Evolutionary conservation across 2,797 vertebrate genomes (phyloP), one percentile per base, ranked within the genome.

Genomic region (Lacerta viridis): DNA sequence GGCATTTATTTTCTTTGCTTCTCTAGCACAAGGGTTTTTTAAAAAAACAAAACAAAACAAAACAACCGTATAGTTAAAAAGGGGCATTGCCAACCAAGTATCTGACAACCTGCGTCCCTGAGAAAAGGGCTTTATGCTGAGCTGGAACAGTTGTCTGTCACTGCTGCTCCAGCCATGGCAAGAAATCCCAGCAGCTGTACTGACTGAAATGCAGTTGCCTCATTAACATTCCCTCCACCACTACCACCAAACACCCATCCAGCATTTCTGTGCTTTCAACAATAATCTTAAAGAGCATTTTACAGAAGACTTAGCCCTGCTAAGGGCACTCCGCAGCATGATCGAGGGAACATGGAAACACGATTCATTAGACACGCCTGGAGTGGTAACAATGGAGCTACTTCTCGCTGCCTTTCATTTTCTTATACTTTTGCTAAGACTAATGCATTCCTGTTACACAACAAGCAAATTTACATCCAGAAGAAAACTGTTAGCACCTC

Each of bases 321-420:
- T 85, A 18, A 93, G 92, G 95, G 94, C 94, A 84, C 93, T 94
- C 87, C 4, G 50, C 43, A 8, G 93, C 91, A 2, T 90, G 93
- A 95, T 94, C 82, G 1, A 86, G 88, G 91, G 94, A 94, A 95
- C 92, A 87, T 43, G 88, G 94, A 90, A 95, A 94, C 94, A 92
- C 80, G 66, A 95, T 88, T 92, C 95, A 95, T 95, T 94, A 93
- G 95, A 92, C 91, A 92, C 82, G 95, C 94, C 92, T 93, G 92
- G 92, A 93, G 94, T 82, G 93, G 10, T 59, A 92, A 93, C 94
- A 95, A 93, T 86, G 88, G 90, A 88, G 77, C 90, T 5, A 82
- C 94, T 93, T 68, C 92, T 92, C 33, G 84, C 91, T 87, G 93
- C 93, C 93, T 95, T 91, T 94, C 95, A 79, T 41, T 89, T 82